Evolutionary conservation across 2,113 vertebrate species (phyloP).

Genomic region (Sakesphorus luctuosus): DNA sequence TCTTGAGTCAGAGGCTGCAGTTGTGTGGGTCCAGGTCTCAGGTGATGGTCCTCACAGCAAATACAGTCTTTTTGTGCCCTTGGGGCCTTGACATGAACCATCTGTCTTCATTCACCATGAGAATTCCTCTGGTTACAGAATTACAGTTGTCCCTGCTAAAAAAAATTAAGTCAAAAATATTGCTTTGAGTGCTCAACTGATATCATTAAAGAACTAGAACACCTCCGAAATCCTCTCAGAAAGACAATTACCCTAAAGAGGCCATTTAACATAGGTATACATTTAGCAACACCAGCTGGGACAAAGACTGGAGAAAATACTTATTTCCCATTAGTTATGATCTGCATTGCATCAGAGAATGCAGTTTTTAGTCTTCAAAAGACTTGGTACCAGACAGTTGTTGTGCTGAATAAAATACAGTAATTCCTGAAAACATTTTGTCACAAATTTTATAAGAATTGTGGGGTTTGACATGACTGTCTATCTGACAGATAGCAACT

Average conservation of each 20-base stretch:
- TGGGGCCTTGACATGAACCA: not conserved
- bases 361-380: not conserved
- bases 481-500: not conserved
- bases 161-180: not conserved
- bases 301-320: not conserved
- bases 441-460: not conserved
- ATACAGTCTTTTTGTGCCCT: not conserved
- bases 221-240: not conserved
- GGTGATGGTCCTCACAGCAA: not conserved
- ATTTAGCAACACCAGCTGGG: not conserved
- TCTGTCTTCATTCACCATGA: not conserved
- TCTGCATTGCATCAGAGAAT: not conserved
- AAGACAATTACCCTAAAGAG: not conserved
- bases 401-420: not conserved
- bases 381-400: not conserved
- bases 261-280: not conserved
- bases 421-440: slow-evolving; percentile 24
- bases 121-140: not conserved
- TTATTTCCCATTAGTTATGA: not conserved
- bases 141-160: not conserved
- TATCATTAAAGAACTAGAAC: not conserved
- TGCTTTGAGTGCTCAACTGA: not conserved
- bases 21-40: not conserved
- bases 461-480: not conserved
- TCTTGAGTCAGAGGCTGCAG: not conserved